Conservation (phyloP, 1,140 invertebrate species). For the Polypedilum pembai region DNA sequence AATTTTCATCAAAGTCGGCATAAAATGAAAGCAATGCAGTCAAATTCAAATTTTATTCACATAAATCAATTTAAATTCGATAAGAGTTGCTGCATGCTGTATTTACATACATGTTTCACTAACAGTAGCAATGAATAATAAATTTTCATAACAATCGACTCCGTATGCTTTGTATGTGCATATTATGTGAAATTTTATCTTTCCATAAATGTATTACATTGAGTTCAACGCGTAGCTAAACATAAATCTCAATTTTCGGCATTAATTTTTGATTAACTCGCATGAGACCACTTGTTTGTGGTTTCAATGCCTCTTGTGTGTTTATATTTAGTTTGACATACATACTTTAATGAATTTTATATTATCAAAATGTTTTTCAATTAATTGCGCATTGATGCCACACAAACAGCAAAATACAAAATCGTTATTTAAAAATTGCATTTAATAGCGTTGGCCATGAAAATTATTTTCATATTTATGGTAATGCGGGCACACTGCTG, state of each 20-base stretch:
- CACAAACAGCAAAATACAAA: no score
- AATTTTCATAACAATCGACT: background rate
- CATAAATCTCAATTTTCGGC: background rate
- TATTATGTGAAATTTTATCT: background rate
- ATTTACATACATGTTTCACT: background rate
- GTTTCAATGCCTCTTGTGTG: background rate
- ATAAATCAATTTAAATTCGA: constrained; percentile 10
- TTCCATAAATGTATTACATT: background rate
- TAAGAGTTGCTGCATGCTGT: background rate
- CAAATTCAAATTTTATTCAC: background rate
- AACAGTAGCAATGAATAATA: background rate
- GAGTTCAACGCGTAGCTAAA: background rate
- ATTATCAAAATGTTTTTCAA: no score
- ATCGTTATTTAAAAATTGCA: no score
- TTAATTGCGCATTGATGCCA: no score
- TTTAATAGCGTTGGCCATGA: no score
- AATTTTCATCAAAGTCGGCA: background rate
- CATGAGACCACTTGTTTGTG: background rate
- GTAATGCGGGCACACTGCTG: no score
- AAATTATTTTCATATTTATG: no score
- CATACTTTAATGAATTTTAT: no score
- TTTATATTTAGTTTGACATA: no score
- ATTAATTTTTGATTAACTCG: constrained; percentile 20
- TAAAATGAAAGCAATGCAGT: background rate
- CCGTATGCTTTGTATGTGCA: background rate